phyloP scores from a whole-genome alignment of 2,113 vertebrate species.

The Ahaetulla prasina region DNA sequence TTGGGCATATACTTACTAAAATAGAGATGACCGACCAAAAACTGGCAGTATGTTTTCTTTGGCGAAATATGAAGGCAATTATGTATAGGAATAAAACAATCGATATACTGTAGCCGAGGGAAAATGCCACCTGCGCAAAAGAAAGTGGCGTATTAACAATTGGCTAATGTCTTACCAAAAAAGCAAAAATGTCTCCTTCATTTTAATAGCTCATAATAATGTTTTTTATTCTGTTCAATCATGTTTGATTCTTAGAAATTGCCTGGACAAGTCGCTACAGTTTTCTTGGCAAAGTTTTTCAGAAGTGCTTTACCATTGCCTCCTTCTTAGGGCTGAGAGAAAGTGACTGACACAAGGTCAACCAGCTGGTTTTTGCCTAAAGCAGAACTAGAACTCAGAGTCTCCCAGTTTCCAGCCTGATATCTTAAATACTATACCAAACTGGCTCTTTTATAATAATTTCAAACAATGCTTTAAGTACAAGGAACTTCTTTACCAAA shows the following conservation, averaged over 20 bases:
- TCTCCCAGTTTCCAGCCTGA: not conserved
- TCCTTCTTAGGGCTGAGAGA: not conserved
- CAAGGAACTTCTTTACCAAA: not conserved
- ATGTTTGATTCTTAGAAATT: not conserved
- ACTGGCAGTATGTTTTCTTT: conserved; percentile 76
- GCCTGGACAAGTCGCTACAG: not conserved
- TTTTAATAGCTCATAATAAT: not conserved
- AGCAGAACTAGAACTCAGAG: not conserved
- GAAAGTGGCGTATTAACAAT: not conserved
- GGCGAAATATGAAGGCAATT: conserved; percentile 72
- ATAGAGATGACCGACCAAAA: conserved; percentile 78
- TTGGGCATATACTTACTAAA: conserved; percentile 71
- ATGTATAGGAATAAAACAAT: conserved; percentile 79
- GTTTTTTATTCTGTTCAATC: not conserved
- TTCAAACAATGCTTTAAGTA: not conserved
- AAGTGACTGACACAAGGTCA: not conserved
- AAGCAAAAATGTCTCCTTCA: not conserved
- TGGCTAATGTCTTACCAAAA: not conserved
- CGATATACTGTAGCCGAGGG: conserved; percentile 72
- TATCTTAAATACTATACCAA: not conserved
- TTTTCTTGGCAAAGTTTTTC: no score
- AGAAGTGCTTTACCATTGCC: not conserved
- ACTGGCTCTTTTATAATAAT: not conserved
- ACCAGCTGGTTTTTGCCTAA: not conserved
- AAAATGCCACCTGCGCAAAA: conserved; percentile 67